Conservation (phyloP, 2,888 invertebrate species). For the Oegoconia quadripuncta region DNA sequence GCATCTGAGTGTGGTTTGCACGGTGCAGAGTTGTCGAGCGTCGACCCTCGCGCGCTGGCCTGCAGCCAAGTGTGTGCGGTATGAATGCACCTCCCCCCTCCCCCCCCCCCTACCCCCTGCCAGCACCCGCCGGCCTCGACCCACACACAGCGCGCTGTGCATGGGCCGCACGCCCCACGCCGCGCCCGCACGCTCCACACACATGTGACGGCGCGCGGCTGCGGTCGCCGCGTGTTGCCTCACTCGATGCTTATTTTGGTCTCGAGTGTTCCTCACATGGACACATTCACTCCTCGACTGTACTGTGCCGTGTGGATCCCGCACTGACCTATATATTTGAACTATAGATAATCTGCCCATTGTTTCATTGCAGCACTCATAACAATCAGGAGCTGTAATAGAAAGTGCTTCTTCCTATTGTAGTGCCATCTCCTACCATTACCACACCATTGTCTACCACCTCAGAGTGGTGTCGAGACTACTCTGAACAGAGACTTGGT, state of each 20-base stretch:
- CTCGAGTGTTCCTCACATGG: neutral
- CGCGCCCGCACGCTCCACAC: neutral
- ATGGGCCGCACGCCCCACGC: neutral
- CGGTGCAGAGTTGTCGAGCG: neutral
- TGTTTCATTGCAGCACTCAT: neutral
- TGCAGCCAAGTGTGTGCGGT: slow-evolving; percentile 1
- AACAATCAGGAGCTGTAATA: neutral
- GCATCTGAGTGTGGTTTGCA: neutral
- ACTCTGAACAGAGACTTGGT: no score
- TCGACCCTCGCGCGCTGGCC: slow-evolving; percentile 4
- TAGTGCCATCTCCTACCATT: no score
- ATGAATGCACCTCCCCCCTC: neutral
- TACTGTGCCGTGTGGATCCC: neutral
- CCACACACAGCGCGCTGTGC: slow-evolving; percentile 2
- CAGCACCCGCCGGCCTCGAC: slow-evolving; percentile 13
- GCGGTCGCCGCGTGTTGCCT: neutral
- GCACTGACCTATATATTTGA: neutral
- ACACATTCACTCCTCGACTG: neutral
- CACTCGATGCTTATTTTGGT: neutral
- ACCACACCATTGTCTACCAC: no score
- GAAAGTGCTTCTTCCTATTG: no score
- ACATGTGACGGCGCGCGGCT: no score
- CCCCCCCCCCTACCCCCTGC: neutral
- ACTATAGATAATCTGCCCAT: neutral
- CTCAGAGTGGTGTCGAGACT: no score